A percentile compares a stretch with the other conserved stretches of the same genome.
Conservation (phyloP, 2,888 invertebrate genomes). For the Rhynchonema sp. region DNA sequence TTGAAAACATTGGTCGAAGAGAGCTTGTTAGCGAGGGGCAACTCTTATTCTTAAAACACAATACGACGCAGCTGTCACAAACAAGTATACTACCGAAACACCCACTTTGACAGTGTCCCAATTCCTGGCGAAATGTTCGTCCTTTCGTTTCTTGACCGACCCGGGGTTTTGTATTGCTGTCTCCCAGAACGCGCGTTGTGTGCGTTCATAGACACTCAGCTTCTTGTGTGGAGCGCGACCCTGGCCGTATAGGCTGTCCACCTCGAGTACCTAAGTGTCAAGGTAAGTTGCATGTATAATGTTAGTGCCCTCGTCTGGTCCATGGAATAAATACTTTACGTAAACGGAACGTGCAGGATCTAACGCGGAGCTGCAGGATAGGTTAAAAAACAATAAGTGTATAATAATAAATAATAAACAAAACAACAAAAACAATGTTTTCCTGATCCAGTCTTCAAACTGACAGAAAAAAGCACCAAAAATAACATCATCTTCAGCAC, state of each 20-base stretch:
- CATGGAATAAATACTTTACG: too few relatives aligned
- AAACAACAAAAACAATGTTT: not conserved
- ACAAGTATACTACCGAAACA: not conserved
- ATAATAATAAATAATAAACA: not conserved
- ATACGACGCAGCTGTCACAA: too few relatives aligned
- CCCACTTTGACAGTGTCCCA: not conserved
- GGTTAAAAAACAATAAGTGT: not conserved
- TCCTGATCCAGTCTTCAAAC: not conserved
- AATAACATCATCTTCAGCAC: too few relatives aligned
- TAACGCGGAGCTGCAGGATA: too few relatives aligned
- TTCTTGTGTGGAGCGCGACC: constrained; percentile 18
- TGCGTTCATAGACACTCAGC: not conserved
- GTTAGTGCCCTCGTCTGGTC: not conserved
- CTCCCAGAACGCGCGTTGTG: not conserved
- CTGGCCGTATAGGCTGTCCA: constrained; percentile 27
- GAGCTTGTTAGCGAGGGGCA: too few relatives aligned
- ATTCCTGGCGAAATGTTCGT: not conserved
- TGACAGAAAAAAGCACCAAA: not conserved
- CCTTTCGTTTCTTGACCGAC: not conserved
- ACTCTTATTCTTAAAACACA: too few relatives aligned
- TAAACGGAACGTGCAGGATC: too few relatives aligned
- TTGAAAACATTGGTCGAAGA: too few relatives aligned
- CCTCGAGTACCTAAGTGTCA: constrained; percentile 18
- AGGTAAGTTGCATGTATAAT: constrained; percentile 4
- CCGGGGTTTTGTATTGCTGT: not conserved